Percentiles rank a stretch among this genome's conserved stretches.
These are phyloP conservation scores for Danionella dracula DNA, from an alignment of 2,797 vertebrate species.

Conservation along the genomic window DNA sequence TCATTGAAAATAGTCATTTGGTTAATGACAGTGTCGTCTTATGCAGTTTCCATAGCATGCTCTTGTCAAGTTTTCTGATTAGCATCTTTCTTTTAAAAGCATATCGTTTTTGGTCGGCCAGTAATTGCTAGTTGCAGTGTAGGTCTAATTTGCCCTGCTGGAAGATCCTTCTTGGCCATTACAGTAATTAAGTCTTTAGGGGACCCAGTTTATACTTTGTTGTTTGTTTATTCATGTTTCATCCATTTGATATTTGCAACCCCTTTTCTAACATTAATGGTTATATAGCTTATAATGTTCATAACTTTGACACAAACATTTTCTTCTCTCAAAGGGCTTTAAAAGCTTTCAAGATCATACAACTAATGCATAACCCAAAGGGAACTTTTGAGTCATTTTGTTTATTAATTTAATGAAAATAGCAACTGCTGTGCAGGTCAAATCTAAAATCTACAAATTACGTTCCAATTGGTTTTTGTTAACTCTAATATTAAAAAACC, in stretches of 20 bases:
- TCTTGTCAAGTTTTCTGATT: too few species aligned
- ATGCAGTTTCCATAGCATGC: too few species aligned
- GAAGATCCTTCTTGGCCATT: neutral
- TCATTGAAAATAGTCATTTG: too few species aligned
- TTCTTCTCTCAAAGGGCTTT: too few species aligned
- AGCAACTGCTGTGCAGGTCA: too few species aligned
- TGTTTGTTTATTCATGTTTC: constrained; percentile 10
- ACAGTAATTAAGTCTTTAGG: constrained; percentile 37
- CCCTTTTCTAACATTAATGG: neutral
- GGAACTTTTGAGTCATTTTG: too few species aligned
- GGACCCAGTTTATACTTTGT: constrained; percentile 29
- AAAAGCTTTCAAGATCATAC: constrained; percentile 4
- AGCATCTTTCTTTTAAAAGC: neutral
- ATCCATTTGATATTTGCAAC: too few species aligned
- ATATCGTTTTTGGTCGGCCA: neutral
- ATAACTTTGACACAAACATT: too few species aligned
- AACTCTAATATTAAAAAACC: neutral
- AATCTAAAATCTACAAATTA: neutral
- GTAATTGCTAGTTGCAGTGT: neutral
- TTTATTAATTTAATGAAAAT: too few species aligned
- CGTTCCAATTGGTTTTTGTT: constrained; percentile 9
- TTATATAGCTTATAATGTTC: too few species aligned
- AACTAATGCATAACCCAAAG: neutral
- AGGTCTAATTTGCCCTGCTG: neutral
- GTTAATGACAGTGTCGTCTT: too few species aligned